Evolutionary conservation across 2,888 invertebrate species (phyloP), one percentile per base, ranked within the genome.

Genomic region (Erebia palarica): DNA sequence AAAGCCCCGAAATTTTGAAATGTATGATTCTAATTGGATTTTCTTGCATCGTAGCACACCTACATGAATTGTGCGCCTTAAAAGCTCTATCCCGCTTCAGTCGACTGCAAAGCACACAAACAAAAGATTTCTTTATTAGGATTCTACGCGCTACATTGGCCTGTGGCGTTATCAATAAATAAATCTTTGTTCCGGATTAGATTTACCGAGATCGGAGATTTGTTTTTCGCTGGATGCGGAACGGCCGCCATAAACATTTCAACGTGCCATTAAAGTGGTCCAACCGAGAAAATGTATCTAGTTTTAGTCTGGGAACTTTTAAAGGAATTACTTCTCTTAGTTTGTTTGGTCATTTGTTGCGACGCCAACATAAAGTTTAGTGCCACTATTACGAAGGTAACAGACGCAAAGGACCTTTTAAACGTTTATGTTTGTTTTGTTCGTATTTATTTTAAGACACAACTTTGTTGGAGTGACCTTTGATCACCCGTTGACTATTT

Each of bases 231-330:
- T 78, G 81, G 79, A 80, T 80, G 81, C 53, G 79, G 82, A 82
- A 78, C 82, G 81, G 79, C 80, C 79, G 84, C 89, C 81, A 89
- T 89, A 90, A 90, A 90, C 89, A 89, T 89, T 86, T 90, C 88
- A 86, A 77, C 84, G 80, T 81, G 81, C 88, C 88, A 87, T 90
- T 89, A 89, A 84, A 79, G 84, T 81, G 80, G 82, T 79, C 81
- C 81, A 78, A 76, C 82, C 74, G 82, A 83, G 86, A 84, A 86
- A 87, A 87, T 84, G 83, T 82, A 82, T 79, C 84, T 84, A 86
- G 83, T 85, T 84, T 87, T 82, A 84, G 82, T 79, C 78, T 82
- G 83, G 79, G 81, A 85, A 88, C 81, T 87, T 88, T 86, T 84
- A 86, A 86, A 86, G 81, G 81, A 84, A 84, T 87, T 85, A 85